Conservation (phyloP, 2,113 vertebrate genomes). For the Elanoides forficatus region DNA sequence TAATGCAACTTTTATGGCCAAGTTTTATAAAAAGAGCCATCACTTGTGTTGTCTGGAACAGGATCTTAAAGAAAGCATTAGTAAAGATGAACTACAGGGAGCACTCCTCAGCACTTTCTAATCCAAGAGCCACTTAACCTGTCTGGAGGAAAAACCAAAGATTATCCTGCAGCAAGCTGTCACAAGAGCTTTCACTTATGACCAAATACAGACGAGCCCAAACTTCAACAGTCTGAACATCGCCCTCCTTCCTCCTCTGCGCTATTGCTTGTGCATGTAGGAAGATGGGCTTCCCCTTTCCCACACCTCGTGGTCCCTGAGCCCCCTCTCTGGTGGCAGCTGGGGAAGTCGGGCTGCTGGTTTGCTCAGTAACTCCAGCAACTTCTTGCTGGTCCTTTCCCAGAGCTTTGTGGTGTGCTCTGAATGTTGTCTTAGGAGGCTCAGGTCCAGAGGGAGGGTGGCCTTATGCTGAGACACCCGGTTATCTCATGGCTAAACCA, state of each 20-base stretch:
- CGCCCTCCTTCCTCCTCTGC: not conserved
- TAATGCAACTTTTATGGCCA: not conserved
- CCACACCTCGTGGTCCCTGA: not conserved
- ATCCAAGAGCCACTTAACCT: not conserved
- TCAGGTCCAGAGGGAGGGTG: not conserved
- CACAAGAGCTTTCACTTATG: not conserved
- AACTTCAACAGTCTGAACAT: not conserved
- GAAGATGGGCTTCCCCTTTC: not conserved
- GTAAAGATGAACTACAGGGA: not conserved
- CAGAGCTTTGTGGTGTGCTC: not conserved
- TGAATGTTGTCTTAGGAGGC: not conserved
- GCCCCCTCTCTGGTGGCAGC: accelerated
- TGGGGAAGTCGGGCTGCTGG: not conserved
- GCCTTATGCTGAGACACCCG: not conserved
- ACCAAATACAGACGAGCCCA: not conserved
- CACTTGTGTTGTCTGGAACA: not conserved
- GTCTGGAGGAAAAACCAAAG: not conserved
- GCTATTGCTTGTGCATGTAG: not conserved
- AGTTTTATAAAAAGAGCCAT: not conserved
- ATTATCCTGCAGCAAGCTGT: not conserved
- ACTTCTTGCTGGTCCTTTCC: not conserved
- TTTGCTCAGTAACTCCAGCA: not conserved
- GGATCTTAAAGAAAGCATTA: not conserved
- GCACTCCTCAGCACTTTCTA: not conserved
- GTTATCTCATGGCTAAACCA: not conserved